phyloP scores from a whole-genome alignment of 2,797 vertebrate species.

The Selene dorsalis region DNA sequence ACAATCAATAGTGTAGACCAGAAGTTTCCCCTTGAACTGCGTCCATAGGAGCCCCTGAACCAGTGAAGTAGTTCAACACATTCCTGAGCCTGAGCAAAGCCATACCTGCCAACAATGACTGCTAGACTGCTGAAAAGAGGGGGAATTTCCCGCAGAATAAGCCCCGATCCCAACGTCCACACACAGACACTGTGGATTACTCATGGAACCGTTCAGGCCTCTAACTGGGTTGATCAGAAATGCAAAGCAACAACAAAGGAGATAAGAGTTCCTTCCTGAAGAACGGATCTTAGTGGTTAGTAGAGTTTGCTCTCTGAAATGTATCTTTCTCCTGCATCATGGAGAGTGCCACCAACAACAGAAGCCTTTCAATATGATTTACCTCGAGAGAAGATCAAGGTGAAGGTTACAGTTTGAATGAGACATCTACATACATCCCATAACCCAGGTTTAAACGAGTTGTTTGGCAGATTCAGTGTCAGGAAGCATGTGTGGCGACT shows the following conservation, averaged over 20 bases:
- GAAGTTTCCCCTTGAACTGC: conserved; percentile 46
- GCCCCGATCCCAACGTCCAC: conserved; percentile 45
- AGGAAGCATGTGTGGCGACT: not conserved
- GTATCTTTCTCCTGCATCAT: conserved; percentile 11
- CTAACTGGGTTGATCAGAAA: conserved; percentile 47
- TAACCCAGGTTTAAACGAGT: not conserved
- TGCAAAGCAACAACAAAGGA: conserved; percentile 37
- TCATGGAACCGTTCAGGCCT: conserved; percentile 37
- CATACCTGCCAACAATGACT: conserved; percentile 64
- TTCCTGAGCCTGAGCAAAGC: conserved; percentile 63
- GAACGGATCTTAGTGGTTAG: conserved; percentile 37
- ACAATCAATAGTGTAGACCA: conserved; percentile 26
- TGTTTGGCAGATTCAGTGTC: not conserved
- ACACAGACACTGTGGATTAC: conserved; percentile 18
- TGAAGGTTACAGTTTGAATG: not conserved
- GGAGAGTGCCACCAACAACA: not conserved
- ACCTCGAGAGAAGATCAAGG: not conserved
- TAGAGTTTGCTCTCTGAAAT: conserved; percentile 37
- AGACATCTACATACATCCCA: not conserved
- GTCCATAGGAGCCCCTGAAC: conserved; percentile 23
- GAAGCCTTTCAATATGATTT: conserved; percentile 1
- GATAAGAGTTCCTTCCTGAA: not conserved
- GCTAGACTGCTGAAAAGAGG: conserved; percentile 49
- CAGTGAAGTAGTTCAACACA: conserved; percentile 58
- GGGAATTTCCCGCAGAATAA: conserved; percentile 63